These are phyloP conservation scores for Morone chrysops DNA, from an alignment of 2,113 vertebrate species.

Conservation along the genomic window DNA sequence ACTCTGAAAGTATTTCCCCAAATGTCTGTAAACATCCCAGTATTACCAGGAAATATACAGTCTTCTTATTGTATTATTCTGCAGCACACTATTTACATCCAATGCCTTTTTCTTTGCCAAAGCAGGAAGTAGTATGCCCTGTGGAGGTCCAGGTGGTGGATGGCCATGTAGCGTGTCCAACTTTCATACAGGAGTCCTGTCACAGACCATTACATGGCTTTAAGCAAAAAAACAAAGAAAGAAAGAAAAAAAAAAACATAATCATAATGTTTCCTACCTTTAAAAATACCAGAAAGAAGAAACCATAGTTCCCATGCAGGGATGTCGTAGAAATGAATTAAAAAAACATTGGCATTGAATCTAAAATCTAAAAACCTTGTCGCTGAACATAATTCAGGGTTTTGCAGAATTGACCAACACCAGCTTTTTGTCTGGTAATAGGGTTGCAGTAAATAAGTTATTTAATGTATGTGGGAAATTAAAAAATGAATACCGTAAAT, in stretches of 20 bases:
- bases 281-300: background rate
- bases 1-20: background rate
- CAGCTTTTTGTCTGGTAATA: background rate
- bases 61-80: background rate
- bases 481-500: background rate
- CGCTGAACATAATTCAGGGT: background rate
- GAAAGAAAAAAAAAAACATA: background rate
- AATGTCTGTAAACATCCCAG: background rate
- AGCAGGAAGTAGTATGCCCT: background rate
- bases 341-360: background rate
- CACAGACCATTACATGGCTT: background rate
- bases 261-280: background rate
- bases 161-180: background rate
- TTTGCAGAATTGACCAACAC: background rate
- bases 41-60: background rate
- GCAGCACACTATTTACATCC: background rate
- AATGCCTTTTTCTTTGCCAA: background rate
- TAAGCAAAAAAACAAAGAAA: background rate
- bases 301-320: background rate
- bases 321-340: background rate
- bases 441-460: too few relatives aligned
- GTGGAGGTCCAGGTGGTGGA: background rate
- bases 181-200: background rate
- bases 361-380: background rate
- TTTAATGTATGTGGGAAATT: background rate